Base-by-base conservation (phyloP, 2,888 invertebrate genomes). In the Cetonia aurata region DNA sequence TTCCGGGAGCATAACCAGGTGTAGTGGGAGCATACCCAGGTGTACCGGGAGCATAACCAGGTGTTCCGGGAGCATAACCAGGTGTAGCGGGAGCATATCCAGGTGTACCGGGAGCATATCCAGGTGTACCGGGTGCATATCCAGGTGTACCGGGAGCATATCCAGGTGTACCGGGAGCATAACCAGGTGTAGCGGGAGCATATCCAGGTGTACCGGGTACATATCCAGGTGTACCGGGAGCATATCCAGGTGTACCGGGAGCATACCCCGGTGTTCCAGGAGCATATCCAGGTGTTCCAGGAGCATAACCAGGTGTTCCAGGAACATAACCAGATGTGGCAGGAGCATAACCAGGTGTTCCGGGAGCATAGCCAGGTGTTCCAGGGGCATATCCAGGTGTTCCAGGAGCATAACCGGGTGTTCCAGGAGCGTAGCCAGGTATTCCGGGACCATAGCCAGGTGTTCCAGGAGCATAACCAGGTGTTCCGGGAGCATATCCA, bases 51-150 rank as follows among this genome's bases (percentile, higher is more conserved):
- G 41, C 50, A 37, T 68, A 62, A 3, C 60, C 60, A 41, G 46
- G 57, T 37, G 9, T 15, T 46, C 50, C 59, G 25, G 57, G 12
- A n/a, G 25, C 10, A n/a, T 59, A 59, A 6, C 33, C 57, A 44
- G 55, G 42, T 31, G 44, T 46, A 48, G 56, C 69, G 2, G 59
- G 41, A n/a, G 33, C 50, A 52, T 60, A 69, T 52, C 52, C 42
- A 19, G 25, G 65, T n/a, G 62, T 50, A 10, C 71, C 71, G 9
- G 66, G 48, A 6, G 41, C 48, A 25, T n/a, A 15, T 42, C 69
- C 71, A 13, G 69, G 73, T 53, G n/a, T 19, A 42, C 69, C 71
- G 50, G 70, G 68, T 42, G 10, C 31, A 25, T 48, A 66, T 56
- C 70, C 52, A 33, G 69, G 50, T 10, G 48, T 13, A 44, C 73